Evolutionary conservation across 2,888 invertebrate species (phyloP).

Genomic region (Iselma pallidipennis): DNA sequence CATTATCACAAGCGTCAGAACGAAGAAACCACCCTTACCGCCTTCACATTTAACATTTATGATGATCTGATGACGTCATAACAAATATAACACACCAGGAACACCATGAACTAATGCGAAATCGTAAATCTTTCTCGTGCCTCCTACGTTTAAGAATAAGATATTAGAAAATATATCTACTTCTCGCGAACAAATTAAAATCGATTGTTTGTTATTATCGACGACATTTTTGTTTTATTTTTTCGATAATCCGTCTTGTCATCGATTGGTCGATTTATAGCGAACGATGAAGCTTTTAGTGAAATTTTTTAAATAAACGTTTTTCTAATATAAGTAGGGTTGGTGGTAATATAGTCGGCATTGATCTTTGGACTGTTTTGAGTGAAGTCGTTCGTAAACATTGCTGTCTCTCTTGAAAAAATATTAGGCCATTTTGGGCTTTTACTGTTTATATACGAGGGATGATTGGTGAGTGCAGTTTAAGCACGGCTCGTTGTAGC

Average conservation of each 20-base stretch:
- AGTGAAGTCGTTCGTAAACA: background rate
- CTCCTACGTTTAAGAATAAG: background rate
- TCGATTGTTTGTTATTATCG: background rate
- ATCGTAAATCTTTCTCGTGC: background rate
- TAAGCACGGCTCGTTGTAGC: background rate
- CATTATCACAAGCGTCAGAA: background rate
- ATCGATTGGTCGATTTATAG: background rate
- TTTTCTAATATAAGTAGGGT: constrained; percentile 1
- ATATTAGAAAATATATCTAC: background rate
- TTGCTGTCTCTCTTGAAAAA: constrained; percentile 6
- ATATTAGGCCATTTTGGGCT: background rate
- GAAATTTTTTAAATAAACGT: background rate
- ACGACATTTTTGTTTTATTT: background rate
- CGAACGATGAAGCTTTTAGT: background rate
- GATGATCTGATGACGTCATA: constrained; percentile 33
- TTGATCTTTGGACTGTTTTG: background rate
- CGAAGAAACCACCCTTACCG: background rate
- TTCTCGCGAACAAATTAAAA: background rate
- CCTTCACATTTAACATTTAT: constrained; percentile 33
- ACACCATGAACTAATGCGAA: constrained; percentile 27
- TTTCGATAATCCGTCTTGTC: background rate
- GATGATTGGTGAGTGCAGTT: background rate
- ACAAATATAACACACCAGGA: constrained; percentile 18
- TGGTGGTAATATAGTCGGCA: too few species aligned
- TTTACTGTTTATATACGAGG: background rate